phyloP scores from a whole-genome alignment of 2,113 vertebrate species.

The Semnopithecus entellus region DNA sequence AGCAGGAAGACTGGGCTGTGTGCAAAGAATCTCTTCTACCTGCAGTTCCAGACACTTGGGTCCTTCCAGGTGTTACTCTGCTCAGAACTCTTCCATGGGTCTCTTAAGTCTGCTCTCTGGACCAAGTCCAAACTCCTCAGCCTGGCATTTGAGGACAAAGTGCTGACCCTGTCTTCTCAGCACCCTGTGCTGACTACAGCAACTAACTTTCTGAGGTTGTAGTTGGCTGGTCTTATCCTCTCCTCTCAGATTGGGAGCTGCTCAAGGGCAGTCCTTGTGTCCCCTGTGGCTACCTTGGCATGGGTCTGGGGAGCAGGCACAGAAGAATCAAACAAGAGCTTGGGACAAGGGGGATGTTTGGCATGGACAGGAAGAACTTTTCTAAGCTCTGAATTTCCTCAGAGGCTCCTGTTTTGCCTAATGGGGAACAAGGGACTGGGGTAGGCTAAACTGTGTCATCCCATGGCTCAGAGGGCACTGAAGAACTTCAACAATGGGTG shows the following conservation, averaged over 20 bases:
- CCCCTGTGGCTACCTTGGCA: background rate
- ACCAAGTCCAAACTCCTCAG: conserved; percentile 51
- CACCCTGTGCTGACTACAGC: conserved; percentile 68
- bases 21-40: background rate
- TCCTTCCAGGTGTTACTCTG: background rate
- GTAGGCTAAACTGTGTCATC: background rate
- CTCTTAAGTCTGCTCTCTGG: conserved; percentile 36
- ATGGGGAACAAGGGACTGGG: background rate
- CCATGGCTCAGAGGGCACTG: background rate
- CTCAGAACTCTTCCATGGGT: background rate
- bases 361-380: conserved; percentile 28
- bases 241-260: conserved; percentile 8
- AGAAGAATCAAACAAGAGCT: conserved; percentile 13
- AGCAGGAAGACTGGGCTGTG: background rate
- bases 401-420: conserved; percentile 11
- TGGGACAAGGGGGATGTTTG: background rate
- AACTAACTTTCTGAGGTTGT: conserved; percentile 31
- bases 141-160: conserved; percentile 50
- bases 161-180: conserved; percentile 57
- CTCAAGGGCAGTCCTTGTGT: conserved; percentile 33
- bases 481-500: background rate
- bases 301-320: background rate
- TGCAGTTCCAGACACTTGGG: background rate
- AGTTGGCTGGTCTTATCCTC: conserved; percentile 32
- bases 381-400: conserved; percentile 37